Percentiles rank a stretch among this genome's conserved stretches.
Conservation (phyloP, 2,797 vertebrate species). For the Argentina silus region DNA sequence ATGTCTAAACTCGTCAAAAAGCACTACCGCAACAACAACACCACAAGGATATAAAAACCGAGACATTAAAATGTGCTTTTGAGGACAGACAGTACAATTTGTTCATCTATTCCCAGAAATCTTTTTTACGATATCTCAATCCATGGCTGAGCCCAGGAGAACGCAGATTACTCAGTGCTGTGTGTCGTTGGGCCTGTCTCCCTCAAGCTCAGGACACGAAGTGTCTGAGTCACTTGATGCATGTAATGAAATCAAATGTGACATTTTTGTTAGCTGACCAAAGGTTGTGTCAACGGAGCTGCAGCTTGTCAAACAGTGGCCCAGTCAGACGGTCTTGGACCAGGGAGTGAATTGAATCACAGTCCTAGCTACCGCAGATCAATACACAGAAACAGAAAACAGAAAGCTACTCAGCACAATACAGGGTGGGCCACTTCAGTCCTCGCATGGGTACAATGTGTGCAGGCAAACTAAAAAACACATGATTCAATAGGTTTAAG, state of each 20-base stretch:
- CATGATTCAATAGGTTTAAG: too few species aligned
- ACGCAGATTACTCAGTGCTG: neutral
- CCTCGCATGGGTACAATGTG: too few species aligned
- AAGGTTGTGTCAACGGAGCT: constrained; percentile 55
- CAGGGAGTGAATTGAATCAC: neutral
- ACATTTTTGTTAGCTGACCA: constrained; percentile 67
- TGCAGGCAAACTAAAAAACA: too few species aligned
- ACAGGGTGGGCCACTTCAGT: too few species aligned
- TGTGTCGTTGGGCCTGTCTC: too few species aligned
- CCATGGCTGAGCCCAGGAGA: neutral
- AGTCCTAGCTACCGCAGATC: neutral
- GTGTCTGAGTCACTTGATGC: constrained; percentile 52
- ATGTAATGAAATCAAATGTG: constrained; percentile 61
- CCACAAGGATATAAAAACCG: neutral
- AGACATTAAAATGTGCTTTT: neutral
- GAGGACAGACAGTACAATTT: too few species aligned
- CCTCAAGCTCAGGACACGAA: constrained; percentile 28
- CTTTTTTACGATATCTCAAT: too few species aligned
- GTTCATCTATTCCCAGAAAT: too few species aligned
- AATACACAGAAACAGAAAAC: neutral
- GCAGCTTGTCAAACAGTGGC: constrained; percentile 57
- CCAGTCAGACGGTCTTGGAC: constrained; percentile 18
- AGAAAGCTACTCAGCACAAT: too few species aligned
- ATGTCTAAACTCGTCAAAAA: neutral
- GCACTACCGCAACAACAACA: too few species aligned